phyloP scores from a whole-genome alignment of 1,140 invertebrate genomes.

The Drosophila nebulosa region DNA sequence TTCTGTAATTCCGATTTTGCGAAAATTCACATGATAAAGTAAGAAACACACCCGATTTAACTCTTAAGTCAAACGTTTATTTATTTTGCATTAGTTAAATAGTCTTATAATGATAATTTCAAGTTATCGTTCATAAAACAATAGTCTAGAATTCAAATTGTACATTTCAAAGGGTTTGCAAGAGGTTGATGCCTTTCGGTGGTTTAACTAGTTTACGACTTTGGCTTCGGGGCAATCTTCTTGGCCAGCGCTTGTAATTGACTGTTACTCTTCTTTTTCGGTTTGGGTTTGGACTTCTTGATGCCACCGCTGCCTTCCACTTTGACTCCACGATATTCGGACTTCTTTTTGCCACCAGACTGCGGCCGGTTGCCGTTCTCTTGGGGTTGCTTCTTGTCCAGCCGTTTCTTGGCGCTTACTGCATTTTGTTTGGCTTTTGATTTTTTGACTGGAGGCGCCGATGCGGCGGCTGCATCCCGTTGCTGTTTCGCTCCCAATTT shows the following conservation, averaged over 20 bases:
- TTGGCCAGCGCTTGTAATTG: constrained; percentile 61
- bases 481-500: constrained; percentile 68
- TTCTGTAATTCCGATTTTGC: too few species aligned
- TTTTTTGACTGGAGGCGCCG: constrained; percentile 18
- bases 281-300: constrained; percentile 68
- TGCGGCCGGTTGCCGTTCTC: constrained; percentile 27
- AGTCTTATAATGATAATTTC: neutral
- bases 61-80: neutral
- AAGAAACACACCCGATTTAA: too few species aligned
- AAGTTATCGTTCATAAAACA: neutral
- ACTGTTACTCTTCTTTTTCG: constrained; percentile 56
- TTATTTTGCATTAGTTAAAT: neutral
- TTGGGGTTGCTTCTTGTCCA: constrained; percentile 49
- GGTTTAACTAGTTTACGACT: constrained; percentile 18
- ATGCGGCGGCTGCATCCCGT: constrained; percentile 40
- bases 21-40: too few species aligned
- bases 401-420: constrained; percentile 41
- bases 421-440: constrained; percentile 38
- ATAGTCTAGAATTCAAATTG: neutral
- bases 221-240: constrained; percentile 71
- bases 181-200: neutral
- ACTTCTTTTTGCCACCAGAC: constrained; percentile 54
- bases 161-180: neutral
- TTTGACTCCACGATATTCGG: constrained; percentile 69
- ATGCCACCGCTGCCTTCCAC: constrained; percentile 46